Conservation (phyloP, 2,888 invertebrate genomes). For the Holacanthella duospinosa region DNA sequence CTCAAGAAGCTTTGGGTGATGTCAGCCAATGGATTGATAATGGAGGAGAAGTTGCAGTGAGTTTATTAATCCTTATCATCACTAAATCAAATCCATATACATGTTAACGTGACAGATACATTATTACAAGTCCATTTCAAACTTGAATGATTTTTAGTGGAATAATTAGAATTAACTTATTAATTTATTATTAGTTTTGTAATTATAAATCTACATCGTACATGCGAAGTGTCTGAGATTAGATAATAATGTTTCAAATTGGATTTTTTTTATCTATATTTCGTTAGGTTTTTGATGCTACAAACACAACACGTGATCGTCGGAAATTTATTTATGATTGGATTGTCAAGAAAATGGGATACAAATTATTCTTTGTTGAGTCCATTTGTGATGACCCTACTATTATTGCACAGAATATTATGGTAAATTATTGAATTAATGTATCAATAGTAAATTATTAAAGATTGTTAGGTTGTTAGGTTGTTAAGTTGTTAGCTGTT, state of each 20-base stretch:
- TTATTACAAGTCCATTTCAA: no score
- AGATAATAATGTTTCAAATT: no score
- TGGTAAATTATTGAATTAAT: constrained; percentile 54
- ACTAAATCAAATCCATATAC: no score
- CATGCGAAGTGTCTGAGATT: no score
- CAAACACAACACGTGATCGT: constrained; percentile 88
- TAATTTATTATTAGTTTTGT: no score
- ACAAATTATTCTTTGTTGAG: constrained; percentile 84
- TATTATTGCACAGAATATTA: constrained; percentile 93
- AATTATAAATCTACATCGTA: no score
- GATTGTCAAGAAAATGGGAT: constrained; percentile 79
- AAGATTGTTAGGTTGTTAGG: no score
- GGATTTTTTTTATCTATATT: neutral
- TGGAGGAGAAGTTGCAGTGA: constrained; percentile 87
- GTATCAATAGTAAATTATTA: neutral
- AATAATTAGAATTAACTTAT: no score
- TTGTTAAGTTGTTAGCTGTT: neutral
- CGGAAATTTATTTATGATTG: constrained; percentile 79
- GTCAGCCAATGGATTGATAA: constrained; percentile 79
- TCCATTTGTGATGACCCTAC: constrained; percentile 92
- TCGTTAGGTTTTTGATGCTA: constrained; percentile 86
- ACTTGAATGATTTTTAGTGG: no score
- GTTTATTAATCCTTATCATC: no score
- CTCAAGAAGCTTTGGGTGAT: constrained; percentile 85
- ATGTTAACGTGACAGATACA: no score